Base-by-base conservation (phyloP, 2,888 invertebrate genomes). In the Ramazzottius varieornatus region DNA sequence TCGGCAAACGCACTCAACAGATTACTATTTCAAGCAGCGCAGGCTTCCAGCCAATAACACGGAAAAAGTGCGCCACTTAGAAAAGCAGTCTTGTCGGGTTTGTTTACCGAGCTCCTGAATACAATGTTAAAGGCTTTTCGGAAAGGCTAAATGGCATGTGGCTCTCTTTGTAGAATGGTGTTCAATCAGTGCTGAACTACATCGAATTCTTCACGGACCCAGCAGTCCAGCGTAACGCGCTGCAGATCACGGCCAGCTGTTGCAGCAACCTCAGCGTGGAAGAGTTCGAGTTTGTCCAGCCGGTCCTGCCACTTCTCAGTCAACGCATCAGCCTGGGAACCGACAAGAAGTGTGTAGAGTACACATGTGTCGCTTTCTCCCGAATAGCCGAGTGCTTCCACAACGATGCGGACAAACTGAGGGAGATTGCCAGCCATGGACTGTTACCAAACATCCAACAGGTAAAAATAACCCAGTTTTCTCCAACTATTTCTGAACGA, bases 191-290 rank as follows among this genome's bases (percentile, higher is more conserved):
- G 75, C 82, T 98, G 70, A 93, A 86, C 73, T 96, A 89, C 76
- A 81, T 98, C 75, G 98, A 98, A 76, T 98, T 98, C 81, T 98
- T 98, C 80, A 93, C 94, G 64, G 92, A 94, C 72, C 89, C 89
- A 73, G 94, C 96, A 20, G n/a, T n/a, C n/a, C 98, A 98, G 78
- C 84, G 96, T 40, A 88, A 93, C 63, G 94, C 96, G 1, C 80
- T 98, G 66, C 88, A 91, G 32, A 89, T 96, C 70, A 92, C 94
- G 0, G 93, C 96, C 66, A 98, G 98, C 77, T 98, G 96, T 77
- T 96, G 93, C 76, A 86, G 91, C 75, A 92, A 89, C 78, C 81
- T 94, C 71, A 86, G 87, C 54, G 81, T 85, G 1, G 93, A 93
- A 72, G 96, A 98, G 78, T 96, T 96, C 77, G 86, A 88, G 73